Evolutionary conservation across 1,140 invertebrate species (phyloP).

Genomic region (Halyomorpha halys): DNA sequence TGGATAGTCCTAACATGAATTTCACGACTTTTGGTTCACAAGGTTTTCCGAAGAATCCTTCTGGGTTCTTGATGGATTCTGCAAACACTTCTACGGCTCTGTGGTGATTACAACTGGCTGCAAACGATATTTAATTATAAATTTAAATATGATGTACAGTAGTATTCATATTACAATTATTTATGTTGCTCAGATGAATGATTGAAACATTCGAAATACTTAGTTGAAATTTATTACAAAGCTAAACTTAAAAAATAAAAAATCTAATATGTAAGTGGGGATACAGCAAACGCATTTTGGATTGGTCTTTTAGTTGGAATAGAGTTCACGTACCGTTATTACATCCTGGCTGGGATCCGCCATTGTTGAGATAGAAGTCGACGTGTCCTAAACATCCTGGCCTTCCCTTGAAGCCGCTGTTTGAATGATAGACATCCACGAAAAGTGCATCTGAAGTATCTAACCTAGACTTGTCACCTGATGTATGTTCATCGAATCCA

Average conservation of each 20-base stretch:
- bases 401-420: constrained; percentile 45
- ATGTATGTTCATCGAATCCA: constrained; percentile 36
- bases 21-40: constrained; percentile 20
- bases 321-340: constrained; percentile 33
- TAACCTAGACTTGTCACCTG: constrained; percentile 36
- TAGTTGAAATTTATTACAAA: too few relatives aligned
- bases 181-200: too few relatives aligned
- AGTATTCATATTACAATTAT: too few relatives aligned
- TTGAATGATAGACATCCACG: constrained; percentile 55
- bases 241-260: too few relatives aligned
- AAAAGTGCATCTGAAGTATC: constrained; percentile 49
- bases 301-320: too few relatives aligned
- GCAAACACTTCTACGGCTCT: constrained; percentile 31
- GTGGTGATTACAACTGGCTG: constrained; percentile 30
- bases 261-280: too few relatives aligned
- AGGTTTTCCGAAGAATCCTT: constrained; percentile 27
- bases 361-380: constrained; percentile 56
- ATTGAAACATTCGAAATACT: too few relatives aligned
- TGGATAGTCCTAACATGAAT: background rate
- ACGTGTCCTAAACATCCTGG: constrained; percentile 42
- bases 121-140: too few relatives aligned
- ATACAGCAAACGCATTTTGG: too few relatives aligned
- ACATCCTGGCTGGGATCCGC: constrained; percentile 51
- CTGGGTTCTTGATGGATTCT: constrained; percentile 29
- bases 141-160: too few relatives aligned